Percentiles rank a stretch among this genome's conserved stretches.
Evolutionary conservation across 2,888 invertebrate genomes (phyloP).

Genomic region (Nomada ruficornis): DNA sequence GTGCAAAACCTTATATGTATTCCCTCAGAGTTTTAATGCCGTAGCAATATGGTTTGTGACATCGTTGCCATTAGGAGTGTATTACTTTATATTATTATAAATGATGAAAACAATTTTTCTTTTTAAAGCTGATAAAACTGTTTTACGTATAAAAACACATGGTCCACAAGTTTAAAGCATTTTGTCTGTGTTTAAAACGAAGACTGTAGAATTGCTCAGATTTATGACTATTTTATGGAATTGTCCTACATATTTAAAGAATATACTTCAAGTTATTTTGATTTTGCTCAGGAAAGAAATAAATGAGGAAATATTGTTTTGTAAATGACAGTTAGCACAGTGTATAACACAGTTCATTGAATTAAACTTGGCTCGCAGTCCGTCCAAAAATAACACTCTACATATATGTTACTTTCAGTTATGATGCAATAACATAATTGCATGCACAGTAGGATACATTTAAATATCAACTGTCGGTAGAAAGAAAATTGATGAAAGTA

Average conservation of each 20-base stretch:
- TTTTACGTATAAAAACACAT: not conserved
- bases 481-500: not conserved
- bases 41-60: constrained; percentile 15
- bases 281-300: not conserved
- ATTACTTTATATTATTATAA: constrained; percentile 11
- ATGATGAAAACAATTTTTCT: not conserved
- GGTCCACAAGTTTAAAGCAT: constrained; percentile 5
- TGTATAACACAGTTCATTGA: constrained; percentile 38
- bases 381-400: constrained; percentile 59
- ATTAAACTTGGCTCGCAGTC: constrained; percentile 37
- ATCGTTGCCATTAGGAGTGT: not conserved
- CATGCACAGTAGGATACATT: constrained; percentile 21
- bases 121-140: not conserved
- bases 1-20: not conserved
- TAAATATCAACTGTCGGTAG: not conserved
- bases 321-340: constrained; percentile 50
- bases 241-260: not conserved
- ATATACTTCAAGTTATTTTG: not conserved
- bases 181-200: constrained; percentile 5
- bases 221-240: not conserved
- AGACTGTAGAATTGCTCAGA: not conserved
- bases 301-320: constrained; percentile 11
- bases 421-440: constrained; percentile 60
- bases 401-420: constrained; percentile 40
- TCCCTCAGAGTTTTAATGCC: constrained; percentile 9